phyloP scores from a whole-genome alignment of 2,797 vertebrate genomes.

The Macrochelys suwanniensis region DNA sequence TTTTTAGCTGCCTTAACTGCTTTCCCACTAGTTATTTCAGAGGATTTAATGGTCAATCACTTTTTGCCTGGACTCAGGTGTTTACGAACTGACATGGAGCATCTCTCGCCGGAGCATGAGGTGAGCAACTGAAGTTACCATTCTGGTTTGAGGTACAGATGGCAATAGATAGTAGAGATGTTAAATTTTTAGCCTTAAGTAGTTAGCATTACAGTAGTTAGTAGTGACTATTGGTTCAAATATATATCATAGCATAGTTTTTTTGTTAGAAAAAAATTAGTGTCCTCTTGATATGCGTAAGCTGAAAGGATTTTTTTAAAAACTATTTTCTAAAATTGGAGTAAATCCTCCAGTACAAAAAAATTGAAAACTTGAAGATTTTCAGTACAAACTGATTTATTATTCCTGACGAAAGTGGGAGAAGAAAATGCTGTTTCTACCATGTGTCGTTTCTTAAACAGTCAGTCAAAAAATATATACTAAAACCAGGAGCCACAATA shows the following conservation, averaged over 20 bases:
- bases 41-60: conserved; percentile 98
- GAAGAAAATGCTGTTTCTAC: neutral
- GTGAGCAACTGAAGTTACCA: conserved; percentile 75
- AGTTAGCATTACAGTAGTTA: neutral
- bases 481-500: neutral
- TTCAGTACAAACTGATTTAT: neutral
- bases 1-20: conserved; percentile 79
- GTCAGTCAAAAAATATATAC: neutral
- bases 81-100: conserved; percentile 96
- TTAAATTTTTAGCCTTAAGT: neutral
- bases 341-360: neutral
- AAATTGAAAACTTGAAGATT: neutral
- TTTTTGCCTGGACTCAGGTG: conserved; percentile 97
- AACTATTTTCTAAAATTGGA: neutral
- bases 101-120: conserved; percentile 98
- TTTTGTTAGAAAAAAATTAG: neutral
- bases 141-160: neutral
- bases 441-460: neutral
- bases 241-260: fast-evolving
- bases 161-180: neutral
- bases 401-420: neutral
- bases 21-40: conserved; percentile 92
- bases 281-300: neutral
- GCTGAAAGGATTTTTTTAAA: neutral
- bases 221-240: neutral